A percentile compares a stretch with the other conserved stretches of the same genome.
Evolutionary conservation across 53 echinoderm and acorn worm genomes (phyloP).

Genomic region (Pentamera pediparva): DNA sequence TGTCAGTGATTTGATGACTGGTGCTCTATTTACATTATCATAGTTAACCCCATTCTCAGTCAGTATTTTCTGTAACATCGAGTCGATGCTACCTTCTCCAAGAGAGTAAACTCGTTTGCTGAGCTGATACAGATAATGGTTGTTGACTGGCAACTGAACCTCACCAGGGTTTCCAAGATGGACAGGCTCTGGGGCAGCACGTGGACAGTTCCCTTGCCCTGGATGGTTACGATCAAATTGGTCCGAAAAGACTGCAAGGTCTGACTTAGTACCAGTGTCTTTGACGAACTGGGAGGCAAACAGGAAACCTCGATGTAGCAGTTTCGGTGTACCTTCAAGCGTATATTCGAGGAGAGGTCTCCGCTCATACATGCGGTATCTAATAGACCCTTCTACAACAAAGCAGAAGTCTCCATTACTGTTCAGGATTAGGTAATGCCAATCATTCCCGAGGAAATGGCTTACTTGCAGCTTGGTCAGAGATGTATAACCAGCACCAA

Average conservation of each 20-base stretch:
- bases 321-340: not conserved
- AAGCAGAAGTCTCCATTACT: not conserved
- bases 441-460: not conserved
- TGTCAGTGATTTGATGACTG: not conserved
- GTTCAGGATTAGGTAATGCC: not conserved
- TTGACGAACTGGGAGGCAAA: not conserved
- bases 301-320: not conserved
- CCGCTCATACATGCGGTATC: not conserved
- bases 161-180: not conserved
- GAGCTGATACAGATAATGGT: conserved; percentile 2
- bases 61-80: not conserved
- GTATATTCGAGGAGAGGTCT: not conserved
- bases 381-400: not conserved
- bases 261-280: not conserved
- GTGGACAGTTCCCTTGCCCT: too few relatives aligned
- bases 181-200: not conserved
- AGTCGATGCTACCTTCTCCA: not conserved
- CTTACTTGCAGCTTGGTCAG: not conserved
- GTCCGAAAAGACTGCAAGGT: not conserved
- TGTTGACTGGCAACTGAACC: conserved; percentile 1
- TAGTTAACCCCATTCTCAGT: not conserved
- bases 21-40: not conserved
- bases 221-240: not conserved
- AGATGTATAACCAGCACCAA: not conserved
- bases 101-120: not conserved